phyloP scores from a whole-genome alignment of 2,113 vertebrate species.

The Micromys minutus region DNA sequence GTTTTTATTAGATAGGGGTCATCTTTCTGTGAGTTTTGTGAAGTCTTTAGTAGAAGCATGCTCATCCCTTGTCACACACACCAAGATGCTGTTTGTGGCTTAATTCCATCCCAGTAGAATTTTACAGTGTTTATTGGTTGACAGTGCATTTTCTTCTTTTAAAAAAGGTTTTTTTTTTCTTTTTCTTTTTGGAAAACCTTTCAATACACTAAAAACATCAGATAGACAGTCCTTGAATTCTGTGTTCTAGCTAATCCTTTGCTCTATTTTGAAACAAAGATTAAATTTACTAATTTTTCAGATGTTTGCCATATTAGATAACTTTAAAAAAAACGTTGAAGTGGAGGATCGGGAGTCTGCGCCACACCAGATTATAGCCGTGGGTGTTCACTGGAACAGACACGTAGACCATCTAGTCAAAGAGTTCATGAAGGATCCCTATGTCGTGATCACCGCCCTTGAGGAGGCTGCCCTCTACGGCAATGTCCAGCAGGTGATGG shows the following conservation, averaged over 20 bases:
- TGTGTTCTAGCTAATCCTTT: background rate
- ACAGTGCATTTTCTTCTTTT: constrained; percentile 10
- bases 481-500: constrained; percentile 89
- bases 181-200: constrained; percentile 27
- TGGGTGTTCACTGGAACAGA: constrained; percentile 88
- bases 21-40: background rate
- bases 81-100: background rate
- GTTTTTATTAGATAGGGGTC: background rate
- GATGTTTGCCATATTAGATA: constrained; percentile 89
- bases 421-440: constrained; percentile 89
- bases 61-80: background rate
- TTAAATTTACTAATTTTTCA: constrained; percentile 74
- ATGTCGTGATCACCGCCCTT: constrained; percentile 86
- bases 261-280: constrained; percentile 22
- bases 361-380: constrained; percentile 89
- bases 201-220: background rate
- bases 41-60: background rate
- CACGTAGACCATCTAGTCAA: constrained; percentile 83
- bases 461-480: constrained; percentile 94
- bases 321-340: constrained; percentile 86
- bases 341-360: constrained; percentile 77
- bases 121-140: background rate
- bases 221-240: background rate
- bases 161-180: background rate
- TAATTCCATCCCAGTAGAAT: background rate